Evolutionary conservation across 2,797 vertebrate genomes (phyloP), one percentile per base, ranked within the genome.

Genomic region (Tapera naevia): DNA sequence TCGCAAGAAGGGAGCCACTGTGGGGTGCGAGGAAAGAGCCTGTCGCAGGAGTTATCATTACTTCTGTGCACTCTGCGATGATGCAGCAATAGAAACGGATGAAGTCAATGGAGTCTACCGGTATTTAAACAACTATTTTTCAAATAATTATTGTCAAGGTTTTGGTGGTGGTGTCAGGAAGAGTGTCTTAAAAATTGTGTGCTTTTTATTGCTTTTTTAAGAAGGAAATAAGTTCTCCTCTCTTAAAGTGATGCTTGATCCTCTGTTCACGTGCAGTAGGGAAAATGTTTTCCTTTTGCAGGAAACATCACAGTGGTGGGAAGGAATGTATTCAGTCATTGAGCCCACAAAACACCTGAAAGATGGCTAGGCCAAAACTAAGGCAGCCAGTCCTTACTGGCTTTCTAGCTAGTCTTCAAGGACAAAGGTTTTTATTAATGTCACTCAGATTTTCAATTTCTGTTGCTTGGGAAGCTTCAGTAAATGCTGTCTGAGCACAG

Each of bases 31-130:
- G 32, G 43, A 96, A 45, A 89, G 84, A 58, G 7, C 39, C 22
- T 98, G 98, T 74, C 48, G 37, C 56, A 85, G 94, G 56, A 97
- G 89, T 43, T 98, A 98, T 67, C 98, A 98, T 95, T 98, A 95
- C 88, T 97, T 97, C 93, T 98, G 98, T 27, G 97, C 97, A 0
- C 94, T 95, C 79, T 82, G 91, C 6, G 97, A 97, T 4, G 62
- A 95, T 0, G 96, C 97, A 1, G 79, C 97, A 17, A 88, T 93
- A 67, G 88, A 97, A 72, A 91, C 70, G 2, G 96, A 97, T 75
- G 67, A 78, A 86, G 10, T 7, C 10, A 45, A 60, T 8, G 97
- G 97, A 81, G 33, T 66, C 94, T 98, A 98, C 80, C 94, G 94
- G 98, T 98, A 98, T 86, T 85, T 69, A 86, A 60, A 51, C 28